phyloP scores from a whole-genome alignment of 2,797 vertebrate species.

The Chrysocyon brachyurus region DNA sequence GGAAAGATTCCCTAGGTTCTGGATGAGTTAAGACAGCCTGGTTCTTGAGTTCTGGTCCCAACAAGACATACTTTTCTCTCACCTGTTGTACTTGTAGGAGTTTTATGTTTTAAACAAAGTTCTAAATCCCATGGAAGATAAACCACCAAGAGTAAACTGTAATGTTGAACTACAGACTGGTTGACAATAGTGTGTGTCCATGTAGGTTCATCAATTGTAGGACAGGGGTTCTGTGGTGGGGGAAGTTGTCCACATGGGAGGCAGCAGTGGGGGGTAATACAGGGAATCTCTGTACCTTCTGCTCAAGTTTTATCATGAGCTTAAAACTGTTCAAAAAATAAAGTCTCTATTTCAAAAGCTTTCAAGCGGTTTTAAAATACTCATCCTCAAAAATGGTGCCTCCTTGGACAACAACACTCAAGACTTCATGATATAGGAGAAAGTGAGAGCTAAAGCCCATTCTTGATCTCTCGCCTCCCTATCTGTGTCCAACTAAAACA shows the following conservation, averaged over 20 bases:
- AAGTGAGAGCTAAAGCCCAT: neutral
- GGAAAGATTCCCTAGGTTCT: neutral
- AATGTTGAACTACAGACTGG: neutral
- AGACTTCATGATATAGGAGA: neutral
- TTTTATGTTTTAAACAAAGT: neutral
- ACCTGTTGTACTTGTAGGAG: neutral
- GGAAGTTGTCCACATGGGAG: accelerated
- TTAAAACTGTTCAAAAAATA: neutral
- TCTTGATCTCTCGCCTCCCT: neutral
- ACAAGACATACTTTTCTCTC: neutral
- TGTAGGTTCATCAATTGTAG: neutral
- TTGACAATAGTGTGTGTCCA: neutral
- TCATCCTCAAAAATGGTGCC: neutral
- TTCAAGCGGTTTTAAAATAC: neutral
- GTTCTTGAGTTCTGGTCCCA: neutral
- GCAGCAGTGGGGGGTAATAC: accelerated
- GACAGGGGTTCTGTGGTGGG: neutral
- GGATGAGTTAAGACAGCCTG: too few relatives aligned
- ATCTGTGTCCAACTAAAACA: neutral
- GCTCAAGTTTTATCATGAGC: neutral
- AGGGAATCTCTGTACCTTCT: neutral
- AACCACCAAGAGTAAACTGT: neutral
- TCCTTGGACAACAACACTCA: neutral
- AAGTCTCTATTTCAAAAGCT: neutral
- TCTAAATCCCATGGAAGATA: neutral